phyloP scores from a whole-genome alignment of 2,797 vertebrate genomes.

The Harpagifer antarcticus region DNA sequence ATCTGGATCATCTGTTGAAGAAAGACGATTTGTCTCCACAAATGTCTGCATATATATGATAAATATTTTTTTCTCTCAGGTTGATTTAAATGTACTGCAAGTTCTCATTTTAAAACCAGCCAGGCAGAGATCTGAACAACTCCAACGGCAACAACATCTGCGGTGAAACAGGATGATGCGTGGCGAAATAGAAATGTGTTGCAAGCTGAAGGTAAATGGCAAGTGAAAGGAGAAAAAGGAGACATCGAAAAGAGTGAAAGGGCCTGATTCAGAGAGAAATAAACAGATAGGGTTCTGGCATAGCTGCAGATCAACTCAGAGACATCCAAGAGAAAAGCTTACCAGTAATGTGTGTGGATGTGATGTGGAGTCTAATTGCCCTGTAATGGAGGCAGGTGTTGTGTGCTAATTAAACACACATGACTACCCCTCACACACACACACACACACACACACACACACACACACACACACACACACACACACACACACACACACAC shows the following conservation, averaged over 20 bases:
- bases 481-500: constrained; percentile 38
- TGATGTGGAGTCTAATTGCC: constrained; percentile 60
- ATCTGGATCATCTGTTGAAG: constrained; percentile 13
- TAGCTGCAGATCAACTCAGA: constrained; percentile 17
- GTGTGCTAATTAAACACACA: constrained; percentile 64
- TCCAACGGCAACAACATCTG: background rate
- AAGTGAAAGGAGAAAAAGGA: constrained; percentile 5
- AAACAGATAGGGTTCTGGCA: background rate
- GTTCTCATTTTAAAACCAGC: constrained; percentile 20
- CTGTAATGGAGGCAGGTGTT: constrained; percentile 64
- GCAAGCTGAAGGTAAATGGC: constrained; percentile 31
- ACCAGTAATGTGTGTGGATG: constrained; percentile 39
- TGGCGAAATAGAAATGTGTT: background rate
- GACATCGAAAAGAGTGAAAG: constrained; percentile 21
- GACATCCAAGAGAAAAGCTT: constrained; percentile 21
- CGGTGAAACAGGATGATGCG: background rate
- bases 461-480: constrained; percentile 28
- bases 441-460: constrained; percentile 43
- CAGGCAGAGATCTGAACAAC: background rate
- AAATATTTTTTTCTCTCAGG: constrained; percentile 4
- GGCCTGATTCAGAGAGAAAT: constrained; percentile 18
- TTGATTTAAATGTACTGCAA: constrained; percentile 7
- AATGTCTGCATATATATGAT: background rate
- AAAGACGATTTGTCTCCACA: background rate
- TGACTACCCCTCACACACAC: constrained; percentile 24